These are phyloP conservation scores for Lates japonicus DNA, from an alignment of 2,797 vertebrate species.

Conservation along the genomic window DNA sequence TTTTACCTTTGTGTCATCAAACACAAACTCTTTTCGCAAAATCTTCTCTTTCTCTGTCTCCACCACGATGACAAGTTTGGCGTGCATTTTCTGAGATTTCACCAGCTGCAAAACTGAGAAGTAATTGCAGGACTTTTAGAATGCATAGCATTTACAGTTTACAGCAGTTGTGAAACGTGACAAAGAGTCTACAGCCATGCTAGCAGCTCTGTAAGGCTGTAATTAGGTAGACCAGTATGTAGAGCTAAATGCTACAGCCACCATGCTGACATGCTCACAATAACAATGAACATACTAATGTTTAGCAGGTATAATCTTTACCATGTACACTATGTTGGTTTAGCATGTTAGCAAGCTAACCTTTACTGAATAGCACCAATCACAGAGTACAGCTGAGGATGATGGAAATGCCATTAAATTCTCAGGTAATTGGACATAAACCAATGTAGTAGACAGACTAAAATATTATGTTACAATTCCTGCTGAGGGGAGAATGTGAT, in stretches of 20 bases:
- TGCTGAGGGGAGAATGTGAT: background rate
- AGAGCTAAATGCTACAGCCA: background rate
- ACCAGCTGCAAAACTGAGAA: slow-evolving; percentile 94
- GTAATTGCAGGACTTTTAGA: slow-evolving; percentile 25
- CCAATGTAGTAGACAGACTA: background rate
- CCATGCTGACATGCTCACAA: background rate
- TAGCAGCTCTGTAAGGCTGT: background rate
- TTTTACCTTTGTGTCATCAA: slow-evolving; percentile 94
- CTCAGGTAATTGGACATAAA: background rate
- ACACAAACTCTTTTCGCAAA: slow-evolving; percentile 92
- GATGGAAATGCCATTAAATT: background rate
- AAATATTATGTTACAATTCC: background rate
- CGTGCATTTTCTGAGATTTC: slow-evolving; percentile 95
- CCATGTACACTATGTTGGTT: background rate
- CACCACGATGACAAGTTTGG: slow-evolving; percentile 91
- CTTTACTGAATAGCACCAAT: background rate
- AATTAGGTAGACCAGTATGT: background rate
- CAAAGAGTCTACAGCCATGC: background rate
- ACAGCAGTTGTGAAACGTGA: background rate
- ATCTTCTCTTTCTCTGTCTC: slow-evolving; percentile 97
- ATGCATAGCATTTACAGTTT: background rate
- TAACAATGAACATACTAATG: background rate
- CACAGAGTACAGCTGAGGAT: background rate
- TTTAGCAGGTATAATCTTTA: background rate
- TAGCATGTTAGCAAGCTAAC: background rate